These are phyloP conservation scores for Etheostoma cragini DNA, from an alignment of 2,113 vertebrate species.

Conservation along the genomic window DNA sequence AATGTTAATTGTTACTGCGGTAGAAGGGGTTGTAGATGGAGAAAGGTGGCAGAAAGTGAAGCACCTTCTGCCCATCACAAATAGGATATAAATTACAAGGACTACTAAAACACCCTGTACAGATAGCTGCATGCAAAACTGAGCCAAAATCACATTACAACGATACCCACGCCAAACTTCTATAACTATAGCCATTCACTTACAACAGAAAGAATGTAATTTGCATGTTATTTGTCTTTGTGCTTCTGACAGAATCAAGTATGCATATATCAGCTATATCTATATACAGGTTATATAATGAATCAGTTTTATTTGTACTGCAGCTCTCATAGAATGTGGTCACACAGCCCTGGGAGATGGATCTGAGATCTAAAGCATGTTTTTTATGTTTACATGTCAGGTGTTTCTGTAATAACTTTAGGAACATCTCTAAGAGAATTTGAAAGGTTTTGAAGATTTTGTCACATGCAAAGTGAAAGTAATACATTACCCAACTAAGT, in stretches of 20 bases:
- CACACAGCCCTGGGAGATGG: neutral
- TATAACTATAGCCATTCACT: neutral
- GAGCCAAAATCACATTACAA: conserved; percentile 19
- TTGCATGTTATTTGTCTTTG: neutral
- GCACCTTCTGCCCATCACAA: conserved; percentile 16
- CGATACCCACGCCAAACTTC: conserved; percentile 20
- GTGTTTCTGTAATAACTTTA: neutral
- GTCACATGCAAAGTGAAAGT: neutral
- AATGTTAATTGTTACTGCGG: conserved; percentile 36
- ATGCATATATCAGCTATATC: neutral
- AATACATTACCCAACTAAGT: neutral
- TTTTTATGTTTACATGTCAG: neutral
- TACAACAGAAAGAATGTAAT: neutral
- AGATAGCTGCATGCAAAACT: conserved; percentile 21
- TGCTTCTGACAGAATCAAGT: neutral
- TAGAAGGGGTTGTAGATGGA: conserved; percentile 10
- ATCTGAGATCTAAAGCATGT: neutral
- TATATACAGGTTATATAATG: neutral
- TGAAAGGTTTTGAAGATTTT: neutral
- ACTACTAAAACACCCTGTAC: conserved; percentile 16
- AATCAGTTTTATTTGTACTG: neutral
- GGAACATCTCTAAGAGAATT: neutral
- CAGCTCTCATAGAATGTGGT: neutral
- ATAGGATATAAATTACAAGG: conserved; percentile 58
- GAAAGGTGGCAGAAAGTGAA: conserved; percentile 3